Evolutionary conservation across 1,140 invertebrate genomes (phyloP), one percentile per base, ranked within the genome.

Genomic region (Geopemphigus sp.): DNA sequence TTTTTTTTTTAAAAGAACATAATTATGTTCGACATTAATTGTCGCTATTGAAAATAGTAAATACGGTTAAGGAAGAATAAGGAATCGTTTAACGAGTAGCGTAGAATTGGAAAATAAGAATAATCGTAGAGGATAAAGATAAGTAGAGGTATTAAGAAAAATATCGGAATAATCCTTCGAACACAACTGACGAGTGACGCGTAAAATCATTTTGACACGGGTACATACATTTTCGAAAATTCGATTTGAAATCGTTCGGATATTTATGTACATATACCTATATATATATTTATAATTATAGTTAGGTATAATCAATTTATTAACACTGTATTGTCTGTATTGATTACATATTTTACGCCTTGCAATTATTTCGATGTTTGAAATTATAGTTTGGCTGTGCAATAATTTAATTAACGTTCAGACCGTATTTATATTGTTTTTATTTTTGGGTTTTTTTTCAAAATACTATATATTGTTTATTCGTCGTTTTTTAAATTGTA

Each of bases 281-380:
- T n/a, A n/a, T n/a, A n/a, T n/a, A n/a, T n/a, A n/a, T n/a, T n/a
- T n/a, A n/a, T n/a, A n/a, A n/a, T n/a, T n/a, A n/a, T n/a, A n/a
- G n/a, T n/a, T n/a, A n/a, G n/a, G n/a, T n/a, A n/a, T 57, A n/a
- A n/a, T 39, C 10, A 74, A 56, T 57, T 32, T 74, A 59, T 45
- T 47, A 19, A 50, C 29, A 63, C 59, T 22, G 50, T 61, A 45
- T 61, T 26, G 32, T 26, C 39, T 61, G 26, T n/a, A 63, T 22
- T 15, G 39, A 78, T 80, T 22, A 63, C 54, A 80, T 47, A n/a
- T n/a, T n/a, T 63, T 22, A 26, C 45, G 29, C 29, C 59, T 26
- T 14, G n/a, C 76, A 59, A 11, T 45, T 63, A 47, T 22, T 66
- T 47, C 11, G 39, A 68, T 68, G n/a, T 68, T 68, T 24, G 10